These are phyloP conservation scores for Cyprinodon brontotheroides DNA, from an alignment of 2,113 vertebrate species.

Conservation along the genomic window DNA sequence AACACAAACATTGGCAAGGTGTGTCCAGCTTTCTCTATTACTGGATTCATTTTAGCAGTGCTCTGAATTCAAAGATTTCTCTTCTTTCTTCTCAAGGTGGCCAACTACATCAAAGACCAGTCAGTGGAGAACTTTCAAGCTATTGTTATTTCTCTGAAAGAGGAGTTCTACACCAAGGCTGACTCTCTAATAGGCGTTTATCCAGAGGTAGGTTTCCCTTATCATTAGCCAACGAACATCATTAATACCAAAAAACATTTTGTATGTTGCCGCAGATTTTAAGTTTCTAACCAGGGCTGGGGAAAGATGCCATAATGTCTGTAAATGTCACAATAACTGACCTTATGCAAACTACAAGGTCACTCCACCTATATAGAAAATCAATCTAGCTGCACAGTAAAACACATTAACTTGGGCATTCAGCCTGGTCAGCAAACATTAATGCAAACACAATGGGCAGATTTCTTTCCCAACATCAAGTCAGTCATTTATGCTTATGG, in stretches of 20 bases:
- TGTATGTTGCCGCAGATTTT: background rate
- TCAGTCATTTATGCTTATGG: too few relatives aligned
- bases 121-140: slow-evolving; percentile 89
- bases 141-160: slow-evolving; percentile 92
- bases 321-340: background rate
- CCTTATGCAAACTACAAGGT: too few relatives aligned
- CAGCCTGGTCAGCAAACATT: too few relatives aligned
- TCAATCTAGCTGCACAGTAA: too few relatives aligned
- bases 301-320: background rate
- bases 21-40: background rate
- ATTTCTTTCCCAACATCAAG: too few relatives aligned
- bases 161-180: slow-evolving; percentile 93
- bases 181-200: slow-evolving; percentile 91
- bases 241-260: background rate
- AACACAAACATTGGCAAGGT: slow-evolving; percentile 97
- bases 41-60: background rate
- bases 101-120: slow-evolving; percentile 94
- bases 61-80: background rate
- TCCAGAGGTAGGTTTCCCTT: slow-evolving; percentile 81
- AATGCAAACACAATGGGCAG: too few relatives aligned
- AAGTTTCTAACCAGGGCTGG: background rate
- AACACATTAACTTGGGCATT: too few relatives aligned
- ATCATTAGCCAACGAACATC: background rate
- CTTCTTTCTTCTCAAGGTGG: slow-evolving; percentile 79
- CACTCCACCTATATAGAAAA: too few relatives aligned